These are phyloP conservation scores for Falco biarmicus DNA, from an alignment of 2,797 vertebrate species.

Conservation along the genomic window DNA sequence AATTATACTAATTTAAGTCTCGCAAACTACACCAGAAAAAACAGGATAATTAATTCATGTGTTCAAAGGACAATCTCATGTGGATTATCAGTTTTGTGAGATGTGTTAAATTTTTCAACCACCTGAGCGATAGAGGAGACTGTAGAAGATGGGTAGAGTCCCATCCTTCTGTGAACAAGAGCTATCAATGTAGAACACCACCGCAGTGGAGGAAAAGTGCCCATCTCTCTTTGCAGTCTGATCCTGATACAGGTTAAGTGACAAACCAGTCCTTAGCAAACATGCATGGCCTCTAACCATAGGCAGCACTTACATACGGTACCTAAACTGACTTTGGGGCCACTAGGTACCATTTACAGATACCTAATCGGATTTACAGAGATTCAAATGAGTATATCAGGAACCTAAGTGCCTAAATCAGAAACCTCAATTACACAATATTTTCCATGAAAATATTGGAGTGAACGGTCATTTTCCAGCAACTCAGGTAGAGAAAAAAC, in stretches of 20 bases:
- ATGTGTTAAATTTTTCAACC: not conserved
- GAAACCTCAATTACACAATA: not conserved
- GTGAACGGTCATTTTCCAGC: not conserved
- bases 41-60: not conserved
- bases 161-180: not conserved
- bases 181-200: not conserved
- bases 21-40: not conserved
- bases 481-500: not conserved
- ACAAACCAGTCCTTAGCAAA: not conserved
- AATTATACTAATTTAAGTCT: not conserved
- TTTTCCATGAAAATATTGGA: not conserved
- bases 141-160: not conserved
- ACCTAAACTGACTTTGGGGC: not conserved
- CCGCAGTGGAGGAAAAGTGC: not conserved
- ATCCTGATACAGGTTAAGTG: not conserved
- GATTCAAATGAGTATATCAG: not conserved
- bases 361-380: not conserved
- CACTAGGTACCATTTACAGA: not conserved
- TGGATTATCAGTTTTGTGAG: not conserved
- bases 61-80: not conserved
- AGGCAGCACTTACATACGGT: not conserved
- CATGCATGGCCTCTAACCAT: not conserved
- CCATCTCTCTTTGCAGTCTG: not conserved
- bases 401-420: not conserved
- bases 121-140: not conserved